Evolutionary conservation across 2,113 vertebrate genomes (phyloP).

Genomic region (Ptychochromis oligacanthus): DNA sequence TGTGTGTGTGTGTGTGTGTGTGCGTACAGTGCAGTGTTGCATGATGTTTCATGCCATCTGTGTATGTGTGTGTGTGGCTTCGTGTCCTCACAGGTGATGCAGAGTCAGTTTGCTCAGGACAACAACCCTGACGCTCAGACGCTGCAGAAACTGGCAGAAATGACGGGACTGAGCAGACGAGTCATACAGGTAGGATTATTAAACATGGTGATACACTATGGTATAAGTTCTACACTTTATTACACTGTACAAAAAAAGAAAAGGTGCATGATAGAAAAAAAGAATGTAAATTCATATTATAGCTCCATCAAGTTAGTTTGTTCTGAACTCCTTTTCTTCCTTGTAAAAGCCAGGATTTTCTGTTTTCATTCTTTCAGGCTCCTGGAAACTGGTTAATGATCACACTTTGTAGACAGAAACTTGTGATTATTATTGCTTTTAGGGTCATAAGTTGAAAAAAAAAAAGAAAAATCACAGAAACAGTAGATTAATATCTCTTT

Average conservation of each 20-base stretch:
- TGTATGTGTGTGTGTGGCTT: neutral
- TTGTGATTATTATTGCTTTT: neutral
- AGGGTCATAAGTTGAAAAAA: neutral
- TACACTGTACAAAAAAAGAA: neutral
- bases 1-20: neutral
- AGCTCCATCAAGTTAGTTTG: too few relatives aligned
- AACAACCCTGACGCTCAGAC: conserved; percentile 94
- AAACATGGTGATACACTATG: neutral
- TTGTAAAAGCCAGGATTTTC: neutral
- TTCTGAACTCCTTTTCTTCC: too few relatives aligned
- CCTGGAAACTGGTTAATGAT: neutral
- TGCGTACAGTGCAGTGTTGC: neutral
- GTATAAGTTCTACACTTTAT: neutral
- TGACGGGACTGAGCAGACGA: conserved; percentile 93
- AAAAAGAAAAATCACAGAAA: neutral
- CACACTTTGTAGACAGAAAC: neutral
- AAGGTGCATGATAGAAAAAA: neutral
- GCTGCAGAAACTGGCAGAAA: conserved; percentile 90
- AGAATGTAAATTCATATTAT: neutral
- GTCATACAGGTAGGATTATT: conserved; percentile 89
- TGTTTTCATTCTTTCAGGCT: neutral
- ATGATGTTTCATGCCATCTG: neutral
- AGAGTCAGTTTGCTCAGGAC: conserved; percentile 91
- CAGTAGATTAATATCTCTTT: neutral
- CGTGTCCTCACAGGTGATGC: conserved; percentile 85